Evolutionary conservation across 2,888 invertebrate species (phyloP), one percentile per base, ranked within the genome.

Genomic region (Helobdella robusta): DNA sequence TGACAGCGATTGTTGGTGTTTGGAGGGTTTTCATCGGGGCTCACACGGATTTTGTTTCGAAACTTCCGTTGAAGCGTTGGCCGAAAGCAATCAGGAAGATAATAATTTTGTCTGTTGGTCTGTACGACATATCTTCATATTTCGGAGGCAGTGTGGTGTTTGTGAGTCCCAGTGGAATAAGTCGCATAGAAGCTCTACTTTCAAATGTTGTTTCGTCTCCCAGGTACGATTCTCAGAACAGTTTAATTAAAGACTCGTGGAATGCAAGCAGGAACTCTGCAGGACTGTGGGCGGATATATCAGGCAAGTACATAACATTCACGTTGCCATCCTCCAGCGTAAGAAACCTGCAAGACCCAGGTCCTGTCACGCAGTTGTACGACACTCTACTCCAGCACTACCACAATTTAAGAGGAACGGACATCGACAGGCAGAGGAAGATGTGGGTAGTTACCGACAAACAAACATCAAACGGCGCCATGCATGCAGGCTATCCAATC

Each of bases 401-500:
- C 63, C 63, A 67, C 44, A 66, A 68, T 28, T 61, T 72, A 54
- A 62, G 68, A 48, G 71, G 69, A 20, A 48, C 34, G 25, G 65
- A 68, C 35, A 40, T 61, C 4, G 23, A 20, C 0, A 15, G 6
- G 5, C 44, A 61, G 1, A 54, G 67, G 1, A 59, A 64, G n/a
- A 67, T 67, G 64, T 70, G 70, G 70, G 44, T 71, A 2, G 70
- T 71, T 18, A 28, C 69, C 2, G 71, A 71, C 59, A 54, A 60
- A 20, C 70, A 71, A 36, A 66, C 69, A 28, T 30, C 2, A 8
- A 68, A 63, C 30, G 71, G 71, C 1, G 71, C 68, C 66, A 73
- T 73, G 66, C 73, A 73, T 59, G 40, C 70, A 8, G 73, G 73
- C n/a, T 72, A 72, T 64, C 73, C 73, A 1, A 71, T 73, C 18